Conservation (phyloP, 2,113 vertebrate genomes). For the Cyanoramphus novaezelandiae region DNA sequence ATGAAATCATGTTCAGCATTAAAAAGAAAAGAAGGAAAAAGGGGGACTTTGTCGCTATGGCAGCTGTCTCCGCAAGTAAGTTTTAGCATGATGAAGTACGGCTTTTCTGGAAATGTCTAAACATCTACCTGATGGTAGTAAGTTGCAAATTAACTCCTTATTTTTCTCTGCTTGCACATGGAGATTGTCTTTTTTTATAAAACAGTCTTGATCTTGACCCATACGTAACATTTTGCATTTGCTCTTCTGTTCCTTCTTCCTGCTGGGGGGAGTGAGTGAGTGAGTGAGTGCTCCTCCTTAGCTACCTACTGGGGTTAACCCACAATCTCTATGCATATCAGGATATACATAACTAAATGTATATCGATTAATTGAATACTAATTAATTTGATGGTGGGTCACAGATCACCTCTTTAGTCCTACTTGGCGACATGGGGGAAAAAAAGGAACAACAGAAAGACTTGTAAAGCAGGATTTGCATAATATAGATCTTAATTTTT, state of each 20-base stretch:
- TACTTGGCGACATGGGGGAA: background rate
- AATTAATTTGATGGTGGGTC: background rate
- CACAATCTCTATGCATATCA: background rate
- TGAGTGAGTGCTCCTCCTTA: background rate
- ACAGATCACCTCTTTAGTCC: background rate
- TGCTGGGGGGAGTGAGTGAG: background rate
- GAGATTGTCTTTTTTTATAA: background rate
- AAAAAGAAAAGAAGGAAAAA: background rate
- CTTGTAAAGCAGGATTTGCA: background rate
- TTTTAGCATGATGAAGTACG: background rate
- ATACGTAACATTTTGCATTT: background rate
- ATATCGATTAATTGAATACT: background rate
- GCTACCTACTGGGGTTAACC: background rate
- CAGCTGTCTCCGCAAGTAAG: background rate
- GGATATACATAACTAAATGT: background rate
- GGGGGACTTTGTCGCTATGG: rapidly evolving
- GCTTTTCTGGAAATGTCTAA: background rate
- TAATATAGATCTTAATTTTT: background rate
- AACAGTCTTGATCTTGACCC: background rate
- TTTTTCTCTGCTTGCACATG: background rate
- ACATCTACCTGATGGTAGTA: background rate
- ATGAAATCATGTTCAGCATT: background rate
- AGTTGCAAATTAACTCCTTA: background rate
- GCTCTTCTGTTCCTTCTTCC: background rate
- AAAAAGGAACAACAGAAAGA: background rate